Conservation (phyloP, 2,113 vertebrate species). For the Microcebus jonahi region DNA sequence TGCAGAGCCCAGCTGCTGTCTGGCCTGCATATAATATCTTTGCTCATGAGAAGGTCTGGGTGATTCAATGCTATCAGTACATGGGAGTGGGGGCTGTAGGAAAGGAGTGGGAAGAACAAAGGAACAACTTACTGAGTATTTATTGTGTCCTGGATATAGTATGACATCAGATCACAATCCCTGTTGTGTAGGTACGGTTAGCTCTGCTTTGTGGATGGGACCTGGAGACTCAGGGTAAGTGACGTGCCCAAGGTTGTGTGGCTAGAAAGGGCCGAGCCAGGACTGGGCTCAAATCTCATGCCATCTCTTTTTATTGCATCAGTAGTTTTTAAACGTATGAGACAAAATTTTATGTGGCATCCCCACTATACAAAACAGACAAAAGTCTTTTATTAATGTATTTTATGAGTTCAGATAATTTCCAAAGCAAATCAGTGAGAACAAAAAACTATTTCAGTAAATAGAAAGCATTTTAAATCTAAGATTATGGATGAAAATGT, state of each 20-base stretch:
- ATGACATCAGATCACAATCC: not conserved
- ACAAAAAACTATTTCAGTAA: not conserved
- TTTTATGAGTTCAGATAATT: not conserved
- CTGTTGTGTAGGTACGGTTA: not conserved
- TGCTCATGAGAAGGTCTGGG: not conserved
- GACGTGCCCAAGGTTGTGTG: fast-evolving
- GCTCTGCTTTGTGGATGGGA: not conserved
- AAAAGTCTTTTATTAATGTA: not conserved
- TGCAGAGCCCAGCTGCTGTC: not conserved
- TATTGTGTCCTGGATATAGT: not conserved
- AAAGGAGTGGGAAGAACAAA: too few species aligned
- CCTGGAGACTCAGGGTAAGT: not conserved
- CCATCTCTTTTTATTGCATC: not conserved
- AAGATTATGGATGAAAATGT: not conserved
- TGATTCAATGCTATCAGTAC: not conserved
- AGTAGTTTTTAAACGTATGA: not conserved
- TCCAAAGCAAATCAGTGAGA: not conserved
- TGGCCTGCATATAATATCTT: not conserved
- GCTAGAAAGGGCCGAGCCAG: not conserved
- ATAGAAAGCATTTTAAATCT: conserved; percentile 8
- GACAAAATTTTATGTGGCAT: not conserved
- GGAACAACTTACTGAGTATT: not conserved
- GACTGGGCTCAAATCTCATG: not conserved
- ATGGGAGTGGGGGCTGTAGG: not conserved
- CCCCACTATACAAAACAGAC: not conserved